These are phyloP conservation scores for Drosophila atroscutellata DNA, from an alignment of 2,888 invertebrate genomes.

Conservation along the genomic window DNA sequence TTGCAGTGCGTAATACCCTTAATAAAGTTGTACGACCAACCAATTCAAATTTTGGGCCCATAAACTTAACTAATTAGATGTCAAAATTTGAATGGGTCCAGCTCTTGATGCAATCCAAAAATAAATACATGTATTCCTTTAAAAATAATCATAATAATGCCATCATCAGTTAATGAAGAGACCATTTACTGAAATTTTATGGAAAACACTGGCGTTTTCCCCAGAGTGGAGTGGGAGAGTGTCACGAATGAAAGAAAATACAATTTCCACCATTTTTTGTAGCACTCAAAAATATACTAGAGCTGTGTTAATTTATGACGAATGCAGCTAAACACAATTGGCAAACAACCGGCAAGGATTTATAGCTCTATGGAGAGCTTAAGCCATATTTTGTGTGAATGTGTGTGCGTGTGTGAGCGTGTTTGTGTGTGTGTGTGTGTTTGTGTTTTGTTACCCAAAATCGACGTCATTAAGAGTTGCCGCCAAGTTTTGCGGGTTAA, in stretches of 20 bases:
- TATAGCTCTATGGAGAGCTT: conserved; percentile 42
- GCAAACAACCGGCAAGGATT: conserved; percentile 21
- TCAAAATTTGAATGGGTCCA: conserved; percentile 46
- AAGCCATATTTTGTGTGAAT: conserved; percentile 17
- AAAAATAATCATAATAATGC: conserved; percentile 38
- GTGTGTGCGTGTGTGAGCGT: conserved; percentile 6
- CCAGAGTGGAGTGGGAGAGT: conserved; percentile 6
- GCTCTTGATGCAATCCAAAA: conserved; percentile 1
- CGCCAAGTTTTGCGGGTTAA: conserved; percentile 45
- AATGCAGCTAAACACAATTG: conserved; percentile 27
- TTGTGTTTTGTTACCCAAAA: conserved; percentile 33
- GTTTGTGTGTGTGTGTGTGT: conserved; percentile 9
- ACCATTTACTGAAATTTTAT: conserved; percentile 19
- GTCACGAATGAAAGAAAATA: conserved; percentile 43
- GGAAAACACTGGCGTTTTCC: neutral
- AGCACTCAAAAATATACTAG: conserved; percentile 17
- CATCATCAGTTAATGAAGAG: conserved; percentile 39
- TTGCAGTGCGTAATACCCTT: neutral
- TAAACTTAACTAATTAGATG: conserved; percentile 53
- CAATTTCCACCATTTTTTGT: conserved; percentile 41
- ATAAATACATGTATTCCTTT: conserved; percentile 1
- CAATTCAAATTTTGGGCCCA: conserved; percentile 20
- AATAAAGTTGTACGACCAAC: neutral
- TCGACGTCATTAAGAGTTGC: conserved; percentile 14
- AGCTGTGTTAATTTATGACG: conserved; percentile 59